Base-by-base conservation (phyloP, 2,888 invertebrate genomes). In the Drosophila anceps region DNA sequence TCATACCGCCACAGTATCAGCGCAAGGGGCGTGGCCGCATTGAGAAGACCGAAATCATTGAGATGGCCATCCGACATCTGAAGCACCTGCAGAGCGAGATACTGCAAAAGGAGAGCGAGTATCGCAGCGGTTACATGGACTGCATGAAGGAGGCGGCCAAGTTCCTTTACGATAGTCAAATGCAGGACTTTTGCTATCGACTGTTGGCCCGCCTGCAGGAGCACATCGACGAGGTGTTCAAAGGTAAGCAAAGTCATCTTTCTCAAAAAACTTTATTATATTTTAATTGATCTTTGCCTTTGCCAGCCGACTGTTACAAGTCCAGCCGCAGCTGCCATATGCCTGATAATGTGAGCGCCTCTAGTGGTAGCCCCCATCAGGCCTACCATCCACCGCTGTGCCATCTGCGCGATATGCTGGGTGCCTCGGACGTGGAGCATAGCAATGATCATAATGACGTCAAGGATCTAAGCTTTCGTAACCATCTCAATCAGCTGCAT, bases 11-110 rank as follows among this genome's bases (percentile, higher is more conserved):
- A 1, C 97, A 97, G 89, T 98, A 98, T 92, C 94, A 98, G 90
- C 98, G 98, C 93, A 98, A 98, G 93, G 98, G 98, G 9, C 95
- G 98, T 62, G 98, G 98, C 18, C 95, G 99, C 46, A 97, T 99
- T 55, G 99, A 99, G 93, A 99, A 99, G 94, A 98, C 98, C 0
- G 98, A 99, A 94, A 98, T 99, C 72, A 98, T 99, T 69, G 98
- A 99, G 93, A 98, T 98, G 98, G 98, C 98, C 46, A 98, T 98
- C 76, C 95, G 97, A 66, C 98, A 98, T 91, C 96, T 99, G 94
- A 97, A 98, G 92, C 96, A 96, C 93, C 94, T 99, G 72, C 98
- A 98, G 91, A 96, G 95, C 73, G 94, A 93, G 74, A 93, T 92
- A 69, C 69, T 92, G 46, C 93, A 93, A 69, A 93, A 93, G 77